phyloP scores from a whole-genome alignment of 1,140 invertebrate species.

The Lutraria rhynchaena region DNA sequence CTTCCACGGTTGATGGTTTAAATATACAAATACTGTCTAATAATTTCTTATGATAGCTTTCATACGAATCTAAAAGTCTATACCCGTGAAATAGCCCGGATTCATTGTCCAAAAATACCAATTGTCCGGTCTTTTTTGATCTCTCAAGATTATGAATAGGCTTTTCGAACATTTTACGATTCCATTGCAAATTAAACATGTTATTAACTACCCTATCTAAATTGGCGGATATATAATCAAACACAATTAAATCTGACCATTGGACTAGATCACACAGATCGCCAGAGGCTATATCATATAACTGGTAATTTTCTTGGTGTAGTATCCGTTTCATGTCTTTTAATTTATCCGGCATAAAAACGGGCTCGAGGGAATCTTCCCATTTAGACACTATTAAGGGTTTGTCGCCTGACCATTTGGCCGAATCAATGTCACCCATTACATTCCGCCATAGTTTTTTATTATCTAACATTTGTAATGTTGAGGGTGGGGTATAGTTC shows the following conservation, averaged over 20 bases:
- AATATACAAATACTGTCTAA: conserved; percentile 88
- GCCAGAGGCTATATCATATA: conserved; percentile 61
- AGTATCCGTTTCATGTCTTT: conserved; percentile 66
- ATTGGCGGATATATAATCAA: conserved; percentile 95
- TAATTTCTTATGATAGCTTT: conserved; percentile 90
- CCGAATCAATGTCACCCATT: conserved; percentile 86
- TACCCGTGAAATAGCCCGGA: conserved; percentile 94
- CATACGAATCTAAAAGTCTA: conserved; percentile 92
- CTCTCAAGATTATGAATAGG: conserved; percentile 92
- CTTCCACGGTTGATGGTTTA: conserved; percentile 55
- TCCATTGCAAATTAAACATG: conserved; percentile 95
- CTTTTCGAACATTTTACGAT: conserved; percentile 92
- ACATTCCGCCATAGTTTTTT: conserved; percentile 87
- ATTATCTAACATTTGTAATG: conserved; percentile 87
- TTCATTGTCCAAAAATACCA: conserved; percentile 94
- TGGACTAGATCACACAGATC: conserved; percentile 90
- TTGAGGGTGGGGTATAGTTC: conserved; percentile 89
- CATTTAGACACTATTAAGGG: conserved; percentile 87
- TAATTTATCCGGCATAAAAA: conserved; percentile 86
- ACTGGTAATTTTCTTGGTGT: conserved; percentile 64
- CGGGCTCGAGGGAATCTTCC: conserved; percentile 85
- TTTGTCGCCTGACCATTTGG: conserved; percentile 86
- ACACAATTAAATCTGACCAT: conserved; percentile 94
- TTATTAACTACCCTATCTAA: conserved; percentile 94
- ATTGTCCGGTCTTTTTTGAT: conserved; percentile 85